Evolutionary conservation across 2,888 invertebrate species (phyloP), one percentile per base, ranked within the genome.

Genomic region (Pilophorus perplexus): DNA sequence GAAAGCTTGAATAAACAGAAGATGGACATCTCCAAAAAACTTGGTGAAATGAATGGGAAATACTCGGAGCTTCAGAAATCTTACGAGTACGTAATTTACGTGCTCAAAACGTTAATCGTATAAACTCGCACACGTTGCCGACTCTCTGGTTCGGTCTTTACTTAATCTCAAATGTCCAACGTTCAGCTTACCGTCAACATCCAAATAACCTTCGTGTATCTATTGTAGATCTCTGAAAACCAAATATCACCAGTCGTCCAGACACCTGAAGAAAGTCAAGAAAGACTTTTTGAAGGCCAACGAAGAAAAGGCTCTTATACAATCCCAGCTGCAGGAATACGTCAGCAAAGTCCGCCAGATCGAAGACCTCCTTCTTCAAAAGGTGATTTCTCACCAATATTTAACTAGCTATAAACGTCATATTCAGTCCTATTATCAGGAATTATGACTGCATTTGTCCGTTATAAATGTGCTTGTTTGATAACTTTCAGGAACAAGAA

Each of bases 311-410:
- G 38, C 25, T 10, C 27, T 60, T 14, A 16, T 60, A 46, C 60
- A 60, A 20, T 42, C 60, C 2, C 60, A 60, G 44, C 8, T 60
- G 27, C 60, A 60, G 18, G 60, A 60, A 27, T 60, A 60, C 44
- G 60, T 60, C 5, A 60, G 46, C 25, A 23, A 44, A 60, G 60
- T 60, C 6, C 60, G 60, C 16, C 14, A 28, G 10, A 60, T 60
- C 4, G 60, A 60, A 46, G 60, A 60, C 18, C 25, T 60, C 3
- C 60, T 60, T 25, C 60, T 60, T 46, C 46, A 60, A 27, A 60
- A 60, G 60, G 60, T 60, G 25, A n/a, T n/a, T n/a, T n/a, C n/a
- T n/a, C n/a, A n/a, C n/a, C n/a, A n/a, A 6, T 48, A 18, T 48
- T 14, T 12, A 12, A 12, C 16, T 12, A 12, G 5, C 8, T 42